Percentiles rank a stretch among this genome's conserved stretches.
Conservation (phyloP, 2,888 invertebrate species). For the Junonia oenone region DNA sequence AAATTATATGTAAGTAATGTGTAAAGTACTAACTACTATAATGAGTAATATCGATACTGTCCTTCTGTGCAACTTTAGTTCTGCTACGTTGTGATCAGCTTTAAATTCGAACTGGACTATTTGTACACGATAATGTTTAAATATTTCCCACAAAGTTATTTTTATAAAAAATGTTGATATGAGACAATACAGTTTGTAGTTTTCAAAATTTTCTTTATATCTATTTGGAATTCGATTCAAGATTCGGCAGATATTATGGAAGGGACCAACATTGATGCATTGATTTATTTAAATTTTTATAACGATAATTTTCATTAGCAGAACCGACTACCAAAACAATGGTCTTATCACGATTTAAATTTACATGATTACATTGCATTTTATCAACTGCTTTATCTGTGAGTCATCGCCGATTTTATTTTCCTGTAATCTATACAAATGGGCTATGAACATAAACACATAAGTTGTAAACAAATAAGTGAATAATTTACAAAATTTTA, state of each 20-base stretch:
- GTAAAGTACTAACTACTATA: constrained; percentile 66
- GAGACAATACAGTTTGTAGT: constrained; percentile 74
- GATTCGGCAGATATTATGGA: constrained; percentile 65
- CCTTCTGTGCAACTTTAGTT: constrained; percentile 74
- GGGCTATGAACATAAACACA: constrained; percentile 67
- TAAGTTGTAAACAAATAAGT: constrained; percentile 46
- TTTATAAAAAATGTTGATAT: constrained; percentile 68
- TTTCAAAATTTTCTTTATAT: constrained; percentile 52
- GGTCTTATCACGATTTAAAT: constrained; percentile 44
- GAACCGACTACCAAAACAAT: constrained; percentile 38
- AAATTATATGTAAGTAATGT: constrained; percentile 67
- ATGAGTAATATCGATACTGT: constrained; percentile 61
- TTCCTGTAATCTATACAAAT: constrained; percentile 50
- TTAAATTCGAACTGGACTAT: constrained; percentile 72
- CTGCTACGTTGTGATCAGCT: constrained; percentile 76
- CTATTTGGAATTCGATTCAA: constrained; percentile 47
- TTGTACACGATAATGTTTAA: constrained; percentile 63
- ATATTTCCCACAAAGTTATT: constrained; percentile 72
- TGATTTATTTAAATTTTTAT: constrained; percentile 40
- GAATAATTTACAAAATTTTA: constrained; percentile 55
- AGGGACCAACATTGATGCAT: constrained; percentile 70
- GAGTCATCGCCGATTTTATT: constrained; percentile 42
- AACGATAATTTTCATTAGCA: constrained; percentile 43
- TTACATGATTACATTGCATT: constrained; percentile 42
- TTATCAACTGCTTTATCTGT: constrained; percentile 50